A percentile compares a stretch with the other conserved stretches of the same genome.
Evolutionary conservation across 2,888 invertebrate species (phyloP).

Genomic region (Macrosiphum euphorbiae): DNA sequence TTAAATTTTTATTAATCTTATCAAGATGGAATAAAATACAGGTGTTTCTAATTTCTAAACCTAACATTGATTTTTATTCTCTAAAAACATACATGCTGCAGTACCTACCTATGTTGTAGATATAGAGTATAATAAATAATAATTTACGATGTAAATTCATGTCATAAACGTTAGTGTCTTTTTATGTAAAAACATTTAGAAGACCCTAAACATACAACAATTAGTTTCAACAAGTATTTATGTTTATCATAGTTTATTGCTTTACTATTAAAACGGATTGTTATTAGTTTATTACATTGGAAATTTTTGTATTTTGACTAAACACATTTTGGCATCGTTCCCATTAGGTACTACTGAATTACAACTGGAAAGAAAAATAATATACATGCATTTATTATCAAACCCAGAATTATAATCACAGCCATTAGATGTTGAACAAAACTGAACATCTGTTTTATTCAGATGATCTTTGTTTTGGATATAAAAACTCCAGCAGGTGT

Average conservation of each 20-base stretch:
- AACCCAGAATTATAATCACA: neutral
- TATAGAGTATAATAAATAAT: neutral
- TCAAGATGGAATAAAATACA: neutral
- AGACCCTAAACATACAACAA: neutral
- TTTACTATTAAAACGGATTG: neutral
- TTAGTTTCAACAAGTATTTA: conserved; percentile 5
- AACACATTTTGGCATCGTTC: conserved; percentile 33
- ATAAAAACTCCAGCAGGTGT: neutral
- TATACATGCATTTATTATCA: neutral
- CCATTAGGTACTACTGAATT: neutral
- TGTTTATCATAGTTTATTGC: neutral
- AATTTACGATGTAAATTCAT: neutral
- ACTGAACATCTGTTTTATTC: neutral
- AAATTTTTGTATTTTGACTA: neutral
- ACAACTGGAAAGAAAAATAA: conserved; percentile 1
- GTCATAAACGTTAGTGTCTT: neutral
- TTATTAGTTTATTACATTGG: neutral
- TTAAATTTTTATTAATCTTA: neutral
- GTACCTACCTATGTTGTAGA: neutral
- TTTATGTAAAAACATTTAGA: neutral
- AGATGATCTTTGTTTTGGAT: neutral
- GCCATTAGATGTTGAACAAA: conserved; percentile 1
- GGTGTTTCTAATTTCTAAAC: too few species aligned
- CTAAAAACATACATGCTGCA: neutral
- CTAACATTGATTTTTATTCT: neutral